These are phyloP conservation scores for Acestrorhynchus altus DNA, from an alignment of 2,797 vertebrate species.

Conservation along the genomic window DNA sequence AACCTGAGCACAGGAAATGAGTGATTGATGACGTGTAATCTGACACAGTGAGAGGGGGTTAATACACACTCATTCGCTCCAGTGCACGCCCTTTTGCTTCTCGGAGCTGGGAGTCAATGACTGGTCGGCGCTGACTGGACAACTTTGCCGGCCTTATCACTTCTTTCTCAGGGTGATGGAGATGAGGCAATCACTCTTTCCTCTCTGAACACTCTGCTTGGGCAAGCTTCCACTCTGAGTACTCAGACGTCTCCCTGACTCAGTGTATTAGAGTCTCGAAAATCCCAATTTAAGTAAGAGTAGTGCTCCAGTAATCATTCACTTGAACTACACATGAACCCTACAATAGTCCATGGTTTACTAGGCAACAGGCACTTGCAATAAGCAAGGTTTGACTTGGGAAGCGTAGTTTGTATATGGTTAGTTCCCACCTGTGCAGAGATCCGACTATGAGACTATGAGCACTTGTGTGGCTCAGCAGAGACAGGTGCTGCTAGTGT, in stretches of 20 bases:
- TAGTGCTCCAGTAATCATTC: not conserved
- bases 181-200: conserved; percentile 35
- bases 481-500: conserved; percentile 64
- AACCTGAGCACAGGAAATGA: conserved; percentile 73
- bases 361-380: no score
- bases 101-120: conserved; percentile 26
- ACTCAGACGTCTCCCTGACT: no score
- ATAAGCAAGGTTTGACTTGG: no score
- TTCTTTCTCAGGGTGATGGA: conserved; percentile 42
- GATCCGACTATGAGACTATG: conserved; percentile 18
- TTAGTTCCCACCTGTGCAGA: not conserved
- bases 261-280: not conserved
- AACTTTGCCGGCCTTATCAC: conserved; percentile 45
- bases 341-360: no score
- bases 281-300: not conserved
- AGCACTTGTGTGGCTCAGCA: conserved; percentile 48
- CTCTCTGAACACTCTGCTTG: conserved; percentile 36
- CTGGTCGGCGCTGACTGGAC: conserved; percentile 32
- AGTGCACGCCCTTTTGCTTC: conserved; percentile 56
- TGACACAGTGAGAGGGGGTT: conserved; percentile 58
- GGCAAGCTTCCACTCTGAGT: conserved; percentile 29
- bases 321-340: no score
- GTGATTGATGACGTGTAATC: conserved; percentile 69
- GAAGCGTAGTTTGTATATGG: no score
- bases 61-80: conserved; percentile 56